phyloP scores from a whole-genome alignment of 2,888 invertebrate genomes.

The Microctonus hyperodae region DNA sequence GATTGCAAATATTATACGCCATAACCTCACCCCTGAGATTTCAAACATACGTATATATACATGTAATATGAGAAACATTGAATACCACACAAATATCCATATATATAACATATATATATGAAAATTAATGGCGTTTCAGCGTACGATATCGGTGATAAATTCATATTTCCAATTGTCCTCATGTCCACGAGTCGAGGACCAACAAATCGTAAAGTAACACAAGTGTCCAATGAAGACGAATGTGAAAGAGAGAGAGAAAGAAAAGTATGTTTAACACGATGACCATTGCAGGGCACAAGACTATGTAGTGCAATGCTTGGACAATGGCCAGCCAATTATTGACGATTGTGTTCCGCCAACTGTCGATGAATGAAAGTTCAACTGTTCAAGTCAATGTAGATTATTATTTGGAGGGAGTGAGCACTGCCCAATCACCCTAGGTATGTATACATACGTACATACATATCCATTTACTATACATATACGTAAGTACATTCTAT shows the following conservation, averaged over 20 bases:
- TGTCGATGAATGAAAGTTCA: conserved; percentile 49
- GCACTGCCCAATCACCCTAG: conserved; percentile 42
- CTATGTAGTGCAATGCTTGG: conserved; percentile 40
- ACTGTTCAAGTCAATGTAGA: background rate
- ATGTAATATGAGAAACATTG: conserved; percentile 23
- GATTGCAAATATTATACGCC: conserved; percentile 50
- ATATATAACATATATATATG: conserved; percentile 21
- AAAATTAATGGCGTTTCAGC: conserved; percentile 43
- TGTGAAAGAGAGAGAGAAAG: conserved; percentile 4
- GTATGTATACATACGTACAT: too few relatives aligned
- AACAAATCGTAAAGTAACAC: conserved; percentile 61
- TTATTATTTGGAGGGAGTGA: conserved; percentile 51
- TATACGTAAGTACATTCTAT: too few relatives aligned
- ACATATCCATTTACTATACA: too few relatives aligned
- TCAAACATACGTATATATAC: background rate
- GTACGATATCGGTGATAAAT: conserved; percentile 60
- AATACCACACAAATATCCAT: conserved; percentile 13
- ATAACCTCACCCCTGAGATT: conserved; percentile 6
- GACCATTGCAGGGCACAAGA: conserved; percentile 41
- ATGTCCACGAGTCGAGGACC: conserved; percentile 44
- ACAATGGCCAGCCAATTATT: conserved; percentile 60
- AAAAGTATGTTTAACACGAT: conserved; percentile 16
- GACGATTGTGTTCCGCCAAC: conserved; percentile 58
- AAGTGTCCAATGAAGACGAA: conserved; percentile 21
- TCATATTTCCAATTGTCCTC: conserved; percentile 55